phyloP scores from a whole-genome alignment of 1,140 invertebrate species.

The Odontomachus brunneus region DNA sequence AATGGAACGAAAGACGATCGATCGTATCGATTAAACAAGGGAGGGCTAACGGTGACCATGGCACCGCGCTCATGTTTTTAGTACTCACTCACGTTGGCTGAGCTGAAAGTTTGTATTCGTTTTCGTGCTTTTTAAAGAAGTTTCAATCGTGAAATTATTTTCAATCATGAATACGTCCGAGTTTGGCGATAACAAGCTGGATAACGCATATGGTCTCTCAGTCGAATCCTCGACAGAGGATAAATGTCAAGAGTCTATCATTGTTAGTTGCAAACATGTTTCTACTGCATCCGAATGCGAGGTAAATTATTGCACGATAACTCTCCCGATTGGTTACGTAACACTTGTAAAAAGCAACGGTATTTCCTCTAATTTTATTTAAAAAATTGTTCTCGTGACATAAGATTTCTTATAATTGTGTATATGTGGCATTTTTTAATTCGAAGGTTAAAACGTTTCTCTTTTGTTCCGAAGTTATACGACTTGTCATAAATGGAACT shows the following conservation, averaged over 20 bases:
- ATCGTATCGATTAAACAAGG: slow-evolving; percentile 47
- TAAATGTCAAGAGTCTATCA: not conserved
- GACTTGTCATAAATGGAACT: not conserved
- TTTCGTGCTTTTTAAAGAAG: slow-evolving; percentile 12
- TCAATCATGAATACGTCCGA: slow-evolving; percentile 18
- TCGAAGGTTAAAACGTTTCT: not conserved
- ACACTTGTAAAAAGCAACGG: not conserved
- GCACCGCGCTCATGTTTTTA: slow-evolving; percentile 42
- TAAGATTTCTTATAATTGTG: not conserved
- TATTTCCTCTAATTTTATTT: not conserved
- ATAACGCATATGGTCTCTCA: not conserved
- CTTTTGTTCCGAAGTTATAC: not conserved
- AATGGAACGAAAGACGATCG: not conserved
- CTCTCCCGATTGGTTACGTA: not conserved
- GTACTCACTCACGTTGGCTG: slow-evolving; percentile 26
- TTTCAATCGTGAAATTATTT: not conserved
- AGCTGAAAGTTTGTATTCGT: not conserved
- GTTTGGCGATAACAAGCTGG: not conserved
- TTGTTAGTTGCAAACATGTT: not conserved
- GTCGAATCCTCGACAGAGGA: not conserved
- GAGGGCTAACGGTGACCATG: slow-evolving; percentile 22
- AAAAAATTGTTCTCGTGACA: not conserved
- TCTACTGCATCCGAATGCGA: not conserved
- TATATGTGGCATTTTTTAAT: not conserved
- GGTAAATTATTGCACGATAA: not conserved